phyloP scores from a whole-genome alignment of 2,888 invertebrate species.

The Ceramica pisi region DNA sequence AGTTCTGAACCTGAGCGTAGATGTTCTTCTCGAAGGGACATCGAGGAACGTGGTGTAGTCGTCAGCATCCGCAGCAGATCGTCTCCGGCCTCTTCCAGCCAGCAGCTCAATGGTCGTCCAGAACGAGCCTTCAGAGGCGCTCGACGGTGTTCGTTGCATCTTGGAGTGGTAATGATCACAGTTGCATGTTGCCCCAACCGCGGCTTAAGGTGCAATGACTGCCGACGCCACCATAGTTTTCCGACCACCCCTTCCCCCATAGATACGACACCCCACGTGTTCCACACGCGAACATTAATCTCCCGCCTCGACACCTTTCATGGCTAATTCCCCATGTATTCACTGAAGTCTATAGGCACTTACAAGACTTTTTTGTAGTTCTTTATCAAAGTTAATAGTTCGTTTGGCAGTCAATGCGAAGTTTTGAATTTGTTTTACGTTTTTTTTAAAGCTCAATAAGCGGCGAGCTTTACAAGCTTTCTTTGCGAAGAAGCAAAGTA shows the following conservation, averaged over 20 bases:
- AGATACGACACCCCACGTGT: constrained; percentile 82
- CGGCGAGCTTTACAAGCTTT: constrained; percentile 9
- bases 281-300: constrained; percentile 89
- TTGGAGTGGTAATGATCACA: constrained; percentile 57
- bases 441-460: constrained; percentile 11
- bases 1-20: constrained; percentile 82
- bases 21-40: constrained; percentile 74
- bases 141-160: constrained; percentile 86
- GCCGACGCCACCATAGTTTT: constrained; percentile 78
- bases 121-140: constrained; percentile 88
- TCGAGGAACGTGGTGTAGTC: constrained; percentile 73
- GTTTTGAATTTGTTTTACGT: constrained; percentile 34
- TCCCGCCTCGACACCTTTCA: constrained; percentile 80
- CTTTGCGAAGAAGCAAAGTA: not conserved
- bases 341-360: constrained; percentile 73
- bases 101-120: constrained; percentile 92
- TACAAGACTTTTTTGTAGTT: constrained; percentile 70
- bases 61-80: constrained; percentile 86
- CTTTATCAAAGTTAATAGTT: constrained; percentile 63
- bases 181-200: constrained; percentile 81
- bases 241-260: constrained; percentile 79
- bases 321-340: constrained; percentile 75
- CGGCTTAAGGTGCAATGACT: constrained; percentile 89
- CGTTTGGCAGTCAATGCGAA: constrained; percentile 44
- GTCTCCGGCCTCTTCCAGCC: constrained; percentile 88